Evolutionary conservation across 2,797 vertebrate genomes (phyloP).

Genomic region (Enteromius anoplus): DNA sequence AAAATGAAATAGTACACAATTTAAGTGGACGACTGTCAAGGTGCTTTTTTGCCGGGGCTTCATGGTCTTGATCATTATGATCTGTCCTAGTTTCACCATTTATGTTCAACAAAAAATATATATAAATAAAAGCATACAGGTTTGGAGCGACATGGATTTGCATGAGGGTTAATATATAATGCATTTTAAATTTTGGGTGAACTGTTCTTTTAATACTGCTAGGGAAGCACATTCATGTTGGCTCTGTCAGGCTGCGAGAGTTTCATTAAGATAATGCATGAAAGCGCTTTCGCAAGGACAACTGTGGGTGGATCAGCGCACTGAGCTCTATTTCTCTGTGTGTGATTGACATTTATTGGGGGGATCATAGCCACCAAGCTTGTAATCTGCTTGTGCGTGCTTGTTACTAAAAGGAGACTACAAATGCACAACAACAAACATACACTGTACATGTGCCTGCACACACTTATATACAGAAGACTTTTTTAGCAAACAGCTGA

Average conservation of each 20-base stretch:
- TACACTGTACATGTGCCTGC: background rate
- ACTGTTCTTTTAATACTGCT: background rate
- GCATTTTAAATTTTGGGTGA: background rate
- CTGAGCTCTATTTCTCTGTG: slow-evolving; percentile 16
- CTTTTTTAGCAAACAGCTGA: background rate
- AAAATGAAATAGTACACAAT: background rate
- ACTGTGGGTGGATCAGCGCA: slow-evolving; percentile 20
- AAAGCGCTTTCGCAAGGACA: slow-evolving; percentile 5
- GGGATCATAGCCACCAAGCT: background rate
- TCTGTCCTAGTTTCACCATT: background rate
- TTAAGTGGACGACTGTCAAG: background rate
- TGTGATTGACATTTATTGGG: slow-evolving; percentile 36
- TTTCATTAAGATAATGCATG: slow-evolving; percentile 47
- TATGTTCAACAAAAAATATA: background rate
- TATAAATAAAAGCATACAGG: background rate
- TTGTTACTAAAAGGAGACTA: background rate
- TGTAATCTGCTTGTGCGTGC: slow-evolving; percentile 26
- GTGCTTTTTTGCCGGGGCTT: background rate
- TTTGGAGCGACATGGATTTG: background rate
- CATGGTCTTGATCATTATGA: background rate
- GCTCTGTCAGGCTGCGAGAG: slow-evolving; percentile 24
- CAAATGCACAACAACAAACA: background rate
- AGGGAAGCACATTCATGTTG: slow-evolving; percentile 28
- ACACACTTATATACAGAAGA: background rate
- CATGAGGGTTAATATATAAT: background rate